These are phyloP conservation scores for Oenanthe melanoleuca DNA, from an alignment of 2,113 vertebrate genomes.

Conservation along the genomic window DNA sequence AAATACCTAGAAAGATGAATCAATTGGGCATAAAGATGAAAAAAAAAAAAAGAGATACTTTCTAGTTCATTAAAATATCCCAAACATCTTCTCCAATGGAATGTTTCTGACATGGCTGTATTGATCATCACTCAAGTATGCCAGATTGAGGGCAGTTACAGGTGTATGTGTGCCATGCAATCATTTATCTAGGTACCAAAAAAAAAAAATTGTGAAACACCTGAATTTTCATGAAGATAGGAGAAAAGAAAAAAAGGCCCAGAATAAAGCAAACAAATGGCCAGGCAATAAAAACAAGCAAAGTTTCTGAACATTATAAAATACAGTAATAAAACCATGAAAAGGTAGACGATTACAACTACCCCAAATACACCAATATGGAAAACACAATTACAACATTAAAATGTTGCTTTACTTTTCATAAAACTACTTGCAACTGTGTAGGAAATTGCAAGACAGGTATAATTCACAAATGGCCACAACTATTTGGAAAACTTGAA, in stretches of 20 bases:
- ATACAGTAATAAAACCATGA: not conserved
- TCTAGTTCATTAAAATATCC: not conserved
- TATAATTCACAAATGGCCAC: not conserved
- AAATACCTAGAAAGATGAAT: not conserved
- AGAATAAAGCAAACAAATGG: not conserved
- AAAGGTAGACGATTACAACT: not conserved
- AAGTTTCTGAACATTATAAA: not conserved
- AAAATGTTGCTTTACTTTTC: not conserved
- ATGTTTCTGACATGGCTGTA: not conserved
- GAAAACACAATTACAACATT: not conserved
- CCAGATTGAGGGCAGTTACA: not conserved
- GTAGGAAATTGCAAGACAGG: not conserved
- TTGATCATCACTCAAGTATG: not conserved
- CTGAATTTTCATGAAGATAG: not conserved
- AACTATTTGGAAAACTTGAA: not conserved
- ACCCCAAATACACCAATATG: not conserved
- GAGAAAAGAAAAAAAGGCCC: not conserved
- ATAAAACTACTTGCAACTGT: not conserved
- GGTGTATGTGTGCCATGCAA: not conserved
- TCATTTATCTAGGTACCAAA: not conserved
- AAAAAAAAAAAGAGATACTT: not conserved
- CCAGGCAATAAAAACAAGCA: not conserved
- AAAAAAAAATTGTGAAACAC: not conserved
- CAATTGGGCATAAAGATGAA: not conserved
- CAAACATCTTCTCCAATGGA: not conserved